Evolutionary conservation across 2,113 vertebrate genomes (phyloP).

Genomic region (Gavialis gangeticus): DNA sequence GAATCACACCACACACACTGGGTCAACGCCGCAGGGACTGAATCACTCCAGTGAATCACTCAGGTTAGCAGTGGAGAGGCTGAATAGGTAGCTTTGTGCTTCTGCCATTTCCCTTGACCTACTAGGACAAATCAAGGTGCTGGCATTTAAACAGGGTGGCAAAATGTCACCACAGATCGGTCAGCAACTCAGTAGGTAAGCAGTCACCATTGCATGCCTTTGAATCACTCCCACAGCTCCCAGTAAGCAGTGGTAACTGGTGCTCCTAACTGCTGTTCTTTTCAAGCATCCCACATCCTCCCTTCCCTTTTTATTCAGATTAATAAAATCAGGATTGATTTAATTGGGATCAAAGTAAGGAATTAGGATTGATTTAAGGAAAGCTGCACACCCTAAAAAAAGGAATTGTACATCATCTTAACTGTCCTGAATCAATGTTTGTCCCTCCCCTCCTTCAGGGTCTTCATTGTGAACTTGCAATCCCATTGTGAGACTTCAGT

Average conservation of each 20-base stretch:
- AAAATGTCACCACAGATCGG: not conserved
- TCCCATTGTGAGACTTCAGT: too few species aligned
- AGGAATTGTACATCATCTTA: not conserved
- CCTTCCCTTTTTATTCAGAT: too few species aligned
- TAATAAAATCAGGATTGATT: too few species aligned
- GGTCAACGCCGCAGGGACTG: not conserved
- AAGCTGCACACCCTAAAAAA: not conserved
- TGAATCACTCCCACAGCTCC: not conserved
- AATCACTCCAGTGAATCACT: accelerated
- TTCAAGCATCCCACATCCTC: not conserved
- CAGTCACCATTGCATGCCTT: too few species aligned
- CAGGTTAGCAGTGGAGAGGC: not conserved
- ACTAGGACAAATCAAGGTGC: not conserved
- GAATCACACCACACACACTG: not conserved
- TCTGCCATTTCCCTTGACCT: not conserved
- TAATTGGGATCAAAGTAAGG: too few species aligned
- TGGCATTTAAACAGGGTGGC: not conserved
- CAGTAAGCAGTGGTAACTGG: too few species aligned
- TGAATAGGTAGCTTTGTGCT: not conserved
- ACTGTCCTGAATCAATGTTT: not conserved
- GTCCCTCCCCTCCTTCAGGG: not conserved
- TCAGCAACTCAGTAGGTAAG: not conserved
- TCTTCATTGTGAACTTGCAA: too few species aligned
- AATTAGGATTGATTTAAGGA: too few species aligned
- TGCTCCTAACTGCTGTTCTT: not conserved